Evolutionary conservation across 1,140 invertebrate species (phyloP).

Genomic region (Drosophila malerkotliana): DNA sequence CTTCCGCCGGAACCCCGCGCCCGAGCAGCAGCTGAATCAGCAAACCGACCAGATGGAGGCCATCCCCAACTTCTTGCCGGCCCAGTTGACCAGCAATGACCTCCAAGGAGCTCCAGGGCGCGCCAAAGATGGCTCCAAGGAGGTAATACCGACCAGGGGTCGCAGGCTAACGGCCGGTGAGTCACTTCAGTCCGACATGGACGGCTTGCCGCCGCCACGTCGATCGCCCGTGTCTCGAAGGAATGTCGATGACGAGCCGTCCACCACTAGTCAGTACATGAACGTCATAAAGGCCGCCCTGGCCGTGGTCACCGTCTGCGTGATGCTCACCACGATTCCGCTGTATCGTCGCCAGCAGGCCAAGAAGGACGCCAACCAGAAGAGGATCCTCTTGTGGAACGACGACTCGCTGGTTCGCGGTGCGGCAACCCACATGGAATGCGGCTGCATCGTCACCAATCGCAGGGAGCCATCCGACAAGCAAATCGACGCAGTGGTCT

Average conservation of each 20-base stretch:
- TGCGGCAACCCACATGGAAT: conserved; percentile 22
- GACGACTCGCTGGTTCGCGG: background rate
- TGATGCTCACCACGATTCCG: conserved; percentile 20
- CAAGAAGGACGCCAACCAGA: background rate
- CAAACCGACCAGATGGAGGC: conserved; percentile 15
- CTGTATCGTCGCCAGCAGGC: background rate
- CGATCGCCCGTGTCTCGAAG: conserved; percentile 23
- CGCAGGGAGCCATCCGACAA: background rate
- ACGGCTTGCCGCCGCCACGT: conserved; percentile 35
- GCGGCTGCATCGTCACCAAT: conserved; percentile 53
- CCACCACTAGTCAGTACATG: conserved; percentile 10
- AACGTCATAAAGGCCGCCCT: conserved; percentile 7
- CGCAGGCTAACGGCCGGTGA: conserved; percentile 1
- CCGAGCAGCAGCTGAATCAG: conserved; percentile 4
- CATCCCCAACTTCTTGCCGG: conserved; percentile 23
- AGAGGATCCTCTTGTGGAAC: conserved; percentile 57
- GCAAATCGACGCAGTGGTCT: conserved; percentile 48
- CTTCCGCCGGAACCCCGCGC: conserved; percentile 23
- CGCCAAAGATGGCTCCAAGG: background rate
- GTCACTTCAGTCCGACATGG: background rate
- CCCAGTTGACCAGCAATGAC: conserved; percentile 1
- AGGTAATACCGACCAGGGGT: background rate
- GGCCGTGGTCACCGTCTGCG: conserved; percentile 19
- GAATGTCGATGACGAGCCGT: background rate
- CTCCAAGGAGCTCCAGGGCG: background rate